Evolutionary conservation across 2,888 invertebrate species (phyloP).

Genomic region (Gandaritis pyraliata): DNA sequence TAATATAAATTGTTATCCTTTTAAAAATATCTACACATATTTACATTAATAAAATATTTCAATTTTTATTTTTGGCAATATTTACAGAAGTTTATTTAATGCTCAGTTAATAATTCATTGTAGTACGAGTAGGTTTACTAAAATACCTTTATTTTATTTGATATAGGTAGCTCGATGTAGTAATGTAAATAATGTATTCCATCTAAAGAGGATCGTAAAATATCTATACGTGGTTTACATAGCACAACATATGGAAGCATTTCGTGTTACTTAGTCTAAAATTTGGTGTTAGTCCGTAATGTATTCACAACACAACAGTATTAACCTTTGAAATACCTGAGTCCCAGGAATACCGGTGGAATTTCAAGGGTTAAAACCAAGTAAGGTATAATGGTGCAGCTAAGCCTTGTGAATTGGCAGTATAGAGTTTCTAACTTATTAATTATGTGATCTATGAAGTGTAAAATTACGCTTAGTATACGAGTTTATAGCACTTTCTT

Average conservation of each 20-base stretch:
- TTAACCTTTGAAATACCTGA: background rate
- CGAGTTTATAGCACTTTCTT: slow-evolving; percentile 1
- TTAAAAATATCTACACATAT: background rate
- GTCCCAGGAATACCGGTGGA: no score
- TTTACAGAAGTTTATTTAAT: slow-evolving; percentile 14
- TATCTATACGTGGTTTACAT: background rate
- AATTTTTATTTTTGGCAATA: slow-evolving; percentile 6
- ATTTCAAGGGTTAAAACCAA: background rate
- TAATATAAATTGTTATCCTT: slow-evolving; percentile 3
- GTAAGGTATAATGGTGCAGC: background rate
- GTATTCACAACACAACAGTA: background rate
- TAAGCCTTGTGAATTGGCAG: slow-evolving; percentile 1
- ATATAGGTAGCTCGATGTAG: background rate
- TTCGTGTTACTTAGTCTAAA: no score
- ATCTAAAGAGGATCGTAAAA: background rate
- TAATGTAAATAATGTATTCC: background rate
- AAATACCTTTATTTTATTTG: slow-evolving; percentile 9
- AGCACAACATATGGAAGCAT: no score
- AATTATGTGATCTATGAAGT: no score
- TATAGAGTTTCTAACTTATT: background rate
- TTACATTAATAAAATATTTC: background rate
- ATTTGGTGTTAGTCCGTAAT: no score
- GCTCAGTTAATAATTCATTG: background rate
- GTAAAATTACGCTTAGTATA: background rate
- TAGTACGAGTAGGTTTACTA: slow-evolving; percentile 3